Evolutionary conservation across 1,140 invertebrate genomes (phyloP).

Genomic region (Sinella curviseta): DNA sequence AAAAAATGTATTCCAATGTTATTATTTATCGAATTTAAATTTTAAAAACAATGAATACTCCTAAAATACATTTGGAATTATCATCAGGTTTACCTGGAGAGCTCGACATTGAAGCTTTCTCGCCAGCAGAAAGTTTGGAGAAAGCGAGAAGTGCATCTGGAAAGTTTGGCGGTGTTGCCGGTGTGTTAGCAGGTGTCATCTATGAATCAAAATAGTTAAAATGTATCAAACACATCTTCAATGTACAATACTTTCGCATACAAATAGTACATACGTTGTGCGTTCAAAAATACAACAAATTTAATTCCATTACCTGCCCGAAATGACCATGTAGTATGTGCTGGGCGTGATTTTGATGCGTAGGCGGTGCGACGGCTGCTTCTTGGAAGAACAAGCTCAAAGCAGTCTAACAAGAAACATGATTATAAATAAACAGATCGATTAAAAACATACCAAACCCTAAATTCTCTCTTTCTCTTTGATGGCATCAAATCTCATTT

Average conservation of each 20-base stretch:
- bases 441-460: neutral
- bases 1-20: neutral
- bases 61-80: too few relatives aligned
- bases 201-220: slow-evolving; percentile 5
- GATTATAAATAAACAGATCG: neutral
- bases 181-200: slow-evolving; percentile 42
- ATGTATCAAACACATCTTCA: neutral
- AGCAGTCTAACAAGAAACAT: slow-evolving; percentile 39
- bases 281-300: neutral
- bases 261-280: neutral
- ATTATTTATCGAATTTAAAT: neutral
- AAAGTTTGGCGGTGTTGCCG: slow-evolving; percentile 47
- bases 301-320: slow-evolving; percentile 29
- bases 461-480: neutral
- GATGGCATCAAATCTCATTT: too few relatives aligned
- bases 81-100: too few relatives aligned
- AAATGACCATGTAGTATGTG: slow-evolving; percentile 38
- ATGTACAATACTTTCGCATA: too few relatives aligned
- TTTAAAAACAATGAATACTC: too few relatives aligned
- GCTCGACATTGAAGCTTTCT: slow-evolving; percentile 28
- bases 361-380: slow-evolving; percentile 32
- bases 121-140: slow-evolving; percentile 43
- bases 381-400: slow-evolving; percentile 45
- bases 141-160: slow-evolving; percentile 42
- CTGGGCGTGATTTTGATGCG: slow-evolving; percentile 30